A percentile compares a stretch with the other conserved stretches of the same genome.
These are phyloP conservation scores for Orestias chungarensis DNA, from an alignment of 2,797 vertebrate genomes.

Conservation along the genomic window DNA sequence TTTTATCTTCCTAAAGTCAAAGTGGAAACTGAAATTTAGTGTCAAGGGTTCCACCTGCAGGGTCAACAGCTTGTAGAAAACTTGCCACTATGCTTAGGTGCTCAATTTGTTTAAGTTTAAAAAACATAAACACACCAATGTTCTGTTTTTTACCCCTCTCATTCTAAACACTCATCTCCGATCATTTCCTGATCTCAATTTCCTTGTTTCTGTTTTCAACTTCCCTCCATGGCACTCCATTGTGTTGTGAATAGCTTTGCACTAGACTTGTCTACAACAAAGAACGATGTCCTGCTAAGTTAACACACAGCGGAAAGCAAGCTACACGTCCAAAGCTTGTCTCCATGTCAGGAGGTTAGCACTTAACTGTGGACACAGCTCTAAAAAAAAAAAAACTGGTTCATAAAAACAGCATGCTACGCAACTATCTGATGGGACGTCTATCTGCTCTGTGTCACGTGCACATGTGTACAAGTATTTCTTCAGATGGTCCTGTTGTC, in stretches of 20 bases:
- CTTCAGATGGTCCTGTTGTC: slow-evolving; percentile 9
- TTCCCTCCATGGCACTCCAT: slow-evolving; percentile 22
- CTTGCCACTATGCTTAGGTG: slow-evolving; percentile 69
- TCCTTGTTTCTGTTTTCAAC: slow-evolving; percentile 16
- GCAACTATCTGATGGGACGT: slow-evolving; percentile 59
- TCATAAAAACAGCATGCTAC: slow-evolving; percentile 56
- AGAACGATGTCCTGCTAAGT: slow-evolving; percentile 50
- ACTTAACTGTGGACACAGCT: slow-evolving; percentile 62
- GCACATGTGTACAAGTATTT: slow-evolving; percentile 28
- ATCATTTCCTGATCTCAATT: slow-evolving; percentile 24
- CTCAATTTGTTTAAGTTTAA: slow-evolving; percentile 37
- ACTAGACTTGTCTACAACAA: slow-evolving; percentile 69
- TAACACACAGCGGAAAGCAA: slow-evolving; percentile 49
- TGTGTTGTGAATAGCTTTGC: slow-evolving; percentile 67
- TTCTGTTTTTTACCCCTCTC: not conserved
- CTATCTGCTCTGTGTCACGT: slow-evolving; percentile 51
- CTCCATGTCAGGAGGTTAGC: slow-evolving; percentile 46
- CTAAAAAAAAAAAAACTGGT: slow-evolving; percentile 67
- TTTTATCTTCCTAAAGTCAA: not conserved
- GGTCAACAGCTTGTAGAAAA: slow-evolving; percentile 48
- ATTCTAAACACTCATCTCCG: slow-evolving; percentile 2
- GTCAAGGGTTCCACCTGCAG: slow-evolving; percentile 50
- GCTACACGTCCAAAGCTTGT: slow-evolving; percentile 42
- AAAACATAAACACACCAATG: slow-evolving; percentile 18
- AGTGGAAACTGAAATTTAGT: slow-evolving; percentile 1